Conservation (phyloP, 2,113 vertebrate genomes). For the Leuciscus idus region DNA sequence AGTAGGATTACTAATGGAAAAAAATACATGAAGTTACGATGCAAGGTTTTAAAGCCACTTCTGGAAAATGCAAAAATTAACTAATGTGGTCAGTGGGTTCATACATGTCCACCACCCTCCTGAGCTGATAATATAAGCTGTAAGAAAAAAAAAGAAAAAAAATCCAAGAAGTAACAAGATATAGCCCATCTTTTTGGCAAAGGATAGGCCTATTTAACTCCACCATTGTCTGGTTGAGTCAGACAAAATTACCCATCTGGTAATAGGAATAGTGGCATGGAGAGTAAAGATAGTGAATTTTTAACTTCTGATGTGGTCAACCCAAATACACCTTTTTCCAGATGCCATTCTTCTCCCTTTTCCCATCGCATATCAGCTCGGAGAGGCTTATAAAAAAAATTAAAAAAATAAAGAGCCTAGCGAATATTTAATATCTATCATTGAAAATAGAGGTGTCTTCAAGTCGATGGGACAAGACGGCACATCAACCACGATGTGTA, state of each 20-base stretch:
- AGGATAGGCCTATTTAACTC: neutral
- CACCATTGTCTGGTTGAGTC: neutral
- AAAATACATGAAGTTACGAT: neutral
- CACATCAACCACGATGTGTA: no score
- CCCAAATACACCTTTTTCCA: neutral
- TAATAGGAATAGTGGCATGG: neutral
- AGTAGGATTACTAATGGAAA: neutral
- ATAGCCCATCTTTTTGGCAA: neutral
- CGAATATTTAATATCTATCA: neutral
- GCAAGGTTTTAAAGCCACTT: constrained; percentile 2
- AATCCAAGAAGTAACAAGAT: no score
- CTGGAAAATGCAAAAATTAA: neutral
- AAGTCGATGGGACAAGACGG: no score
- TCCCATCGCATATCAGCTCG: neutral
- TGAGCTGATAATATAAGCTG: no score
- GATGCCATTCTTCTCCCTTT: neutral
- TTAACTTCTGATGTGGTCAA: neutral
- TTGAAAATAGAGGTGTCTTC: neutral
- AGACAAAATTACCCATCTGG: neutral
- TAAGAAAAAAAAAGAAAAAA: no score
- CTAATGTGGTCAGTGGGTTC: neutral
- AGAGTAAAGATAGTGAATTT: neutral
- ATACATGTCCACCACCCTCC: neutral
- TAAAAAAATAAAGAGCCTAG: no score
- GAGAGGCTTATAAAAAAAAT: neutral